phyloP scores from a whole-genome alignment of 2,797 vertebrate genomes.

The Rhadinocentrus ornatus region DNA sequence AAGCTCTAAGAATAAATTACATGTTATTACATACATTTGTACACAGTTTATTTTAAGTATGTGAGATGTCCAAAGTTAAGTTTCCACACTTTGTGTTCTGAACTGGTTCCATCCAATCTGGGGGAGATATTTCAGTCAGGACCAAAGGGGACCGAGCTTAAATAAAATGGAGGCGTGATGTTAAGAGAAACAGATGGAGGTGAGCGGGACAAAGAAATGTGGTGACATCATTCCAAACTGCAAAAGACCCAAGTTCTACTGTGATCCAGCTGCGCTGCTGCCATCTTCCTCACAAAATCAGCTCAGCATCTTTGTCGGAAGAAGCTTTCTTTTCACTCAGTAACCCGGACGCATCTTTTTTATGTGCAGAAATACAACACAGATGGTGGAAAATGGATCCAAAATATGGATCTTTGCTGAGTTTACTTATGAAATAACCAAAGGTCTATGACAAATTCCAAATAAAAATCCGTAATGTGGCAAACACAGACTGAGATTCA shows the following conservation, averaged over 20 bases:
- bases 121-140: not conserved
- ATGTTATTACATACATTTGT: not conserved
- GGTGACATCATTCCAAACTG: slow-evolving; percentile 2
- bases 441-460: no score
- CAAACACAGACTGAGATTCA: not conserved
- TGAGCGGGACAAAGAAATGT: slow-evolving; percentile 6
- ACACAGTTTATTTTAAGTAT: not conserved
- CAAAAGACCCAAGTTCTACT: slow-evolving; percentile 21
- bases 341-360: slow-evolving; percentile 3
- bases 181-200: not conserved
- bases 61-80: not conserved
- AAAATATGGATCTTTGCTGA: not conserved
- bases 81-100: not conserved
- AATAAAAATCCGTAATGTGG: not conserved
- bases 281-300: slow-evolving; percentile 27
- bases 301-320: slow-evolving; percentile 44
- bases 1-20: not conserved
- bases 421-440: slow-evolving; percentile 9
- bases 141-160: not conserved
- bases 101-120: not conserved
- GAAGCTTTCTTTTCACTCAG: slow-evolving; percentile 20
- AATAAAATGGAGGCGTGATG: slow-evolving; percentile 5
- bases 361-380: slow-evolving; percentile 18
- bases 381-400: slow-evolving; percentile 25
- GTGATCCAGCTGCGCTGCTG: slow-evolving; percentile 38